A percentile compares a stretch with the other conserved stretches of the same genome.
Evolutionary conservation across 1,140 invertebrate species (phyloP).

Genomic region (Marisa cornuarietis): DNA sequence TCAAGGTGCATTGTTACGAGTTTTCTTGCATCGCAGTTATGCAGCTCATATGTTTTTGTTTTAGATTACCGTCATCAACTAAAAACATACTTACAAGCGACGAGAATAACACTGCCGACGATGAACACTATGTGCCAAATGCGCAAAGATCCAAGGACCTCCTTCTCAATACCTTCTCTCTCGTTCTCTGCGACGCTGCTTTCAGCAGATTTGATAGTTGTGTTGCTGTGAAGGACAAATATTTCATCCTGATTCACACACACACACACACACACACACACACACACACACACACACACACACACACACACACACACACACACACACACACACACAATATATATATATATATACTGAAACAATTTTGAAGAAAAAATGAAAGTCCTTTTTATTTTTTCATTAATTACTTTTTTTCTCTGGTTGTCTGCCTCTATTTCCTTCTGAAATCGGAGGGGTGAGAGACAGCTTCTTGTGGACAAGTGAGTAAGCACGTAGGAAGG

Average conservation of each 20-base stretch:
- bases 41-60: too few relatives aligned
- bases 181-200: background rate
- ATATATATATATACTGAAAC: constrained; percentile 5
- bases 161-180: constrained; percentile 19
- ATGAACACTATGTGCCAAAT: constrained; percentile 32
- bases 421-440: too few relatives aligned
- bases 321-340: constrained; percentile 11
- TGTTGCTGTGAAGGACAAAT: background rate
- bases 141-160: constrained; percentile 25
- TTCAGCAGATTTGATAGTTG: background rate
- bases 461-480: too few relatives aligned
- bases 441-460: too few relatives aligned
- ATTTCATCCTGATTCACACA: background rate
- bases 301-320: constrained; percentile 2
- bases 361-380: too few relatives aligned
- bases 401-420: too few relatives aligned
- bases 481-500: too few relatives aligned
- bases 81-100: constrained; percentile 17
- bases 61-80: background rate
- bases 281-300: background rate
- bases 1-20: background rate
- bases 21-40: too few relatives aligned
- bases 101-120: constrained; percentile 13
- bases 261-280: background rate
- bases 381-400: too few relatives aligned